Evolutionary conservation across 2,113 vertebrate genomes (phyloP), one percentile per base, ranked within the genome.

Genomic region (Sigmodon hispidus): DNA sequence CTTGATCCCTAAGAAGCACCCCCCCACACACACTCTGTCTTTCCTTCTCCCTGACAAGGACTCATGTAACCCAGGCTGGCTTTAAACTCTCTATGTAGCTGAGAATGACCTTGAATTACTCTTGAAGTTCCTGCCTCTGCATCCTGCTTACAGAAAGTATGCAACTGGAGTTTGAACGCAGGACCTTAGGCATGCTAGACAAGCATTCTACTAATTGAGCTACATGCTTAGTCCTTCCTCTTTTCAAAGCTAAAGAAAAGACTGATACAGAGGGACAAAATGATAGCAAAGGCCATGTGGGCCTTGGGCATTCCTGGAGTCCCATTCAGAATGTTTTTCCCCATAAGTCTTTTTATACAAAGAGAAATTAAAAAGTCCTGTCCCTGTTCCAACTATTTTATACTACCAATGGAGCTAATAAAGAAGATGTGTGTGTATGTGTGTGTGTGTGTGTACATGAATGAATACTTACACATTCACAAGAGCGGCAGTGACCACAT

Each of bases 341-440:
- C 67, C 50, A 88, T 34, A 88, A n/a, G 70, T 79, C 67, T 65
- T 90, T 93, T 94, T 94, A 89, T 29, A 72, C 19, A 43, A 36
- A 93, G 63, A 89, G 40, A 75, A 91, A 57, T 45, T 45, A 36
- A 92, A 96, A 90, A 91, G 15, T 50, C 50, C 80, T 89, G 76
- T 84, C 5, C 19, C 29, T 13, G 40, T 52, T 80, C 76, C 59
- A 63, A n/a, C 45, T 57, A 72, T 61, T 90, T 72, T 85, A 45
- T 90, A 55, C 29, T n/a, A 50, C 75, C 61, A 31, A 36, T 59
- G 69, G 83, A 22, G 40, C n/a, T 79, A 40, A 21, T 73, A 75
- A 95, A 88, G 50, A 87, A 80, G 11, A 3, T 45, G 2, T 40
- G 40, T 34, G 63, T n/a, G 59, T 52, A 0, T 36, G 4, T 61